A percentile compares a stretch with the other conserved stretches of the same genome.
Conservation (phyloP, 2,888 invertebrate genomes). For the Argyra leucocephala region DNA sequence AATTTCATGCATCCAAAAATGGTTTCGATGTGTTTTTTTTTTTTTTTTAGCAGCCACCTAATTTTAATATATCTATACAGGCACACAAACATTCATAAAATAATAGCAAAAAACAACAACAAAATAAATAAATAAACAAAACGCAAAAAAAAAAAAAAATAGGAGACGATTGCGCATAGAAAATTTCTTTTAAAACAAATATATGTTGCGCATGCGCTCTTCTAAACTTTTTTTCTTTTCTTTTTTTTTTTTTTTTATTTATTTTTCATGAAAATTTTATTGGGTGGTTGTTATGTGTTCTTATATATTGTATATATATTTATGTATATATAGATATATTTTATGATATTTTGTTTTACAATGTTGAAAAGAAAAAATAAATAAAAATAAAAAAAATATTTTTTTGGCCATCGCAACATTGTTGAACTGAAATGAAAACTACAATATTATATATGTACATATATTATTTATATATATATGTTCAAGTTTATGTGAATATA, state of each 20-base stretch:
- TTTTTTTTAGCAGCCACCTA: conserved; percentile 7
- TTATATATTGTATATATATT: too few relatives aligned
- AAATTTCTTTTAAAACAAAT: background rate
- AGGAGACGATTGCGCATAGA: background rate
- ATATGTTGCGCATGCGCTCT: background rate
- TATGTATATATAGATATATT: too few relatives aligned
- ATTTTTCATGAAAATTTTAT: background rate
- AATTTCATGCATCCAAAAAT: conserved; percentile 45
- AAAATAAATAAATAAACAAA: too few relatives aligned
- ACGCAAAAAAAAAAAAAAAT: too few relatives aligned
- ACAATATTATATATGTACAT: background rate
- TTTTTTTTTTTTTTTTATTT: background rate
- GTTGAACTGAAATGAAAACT: background rate
- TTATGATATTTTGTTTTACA: background rate
- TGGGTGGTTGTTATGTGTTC: background rate
- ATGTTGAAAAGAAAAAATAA: background rate
- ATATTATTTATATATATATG: background rate
- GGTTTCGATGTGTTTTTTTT: conserved; percentile 27
- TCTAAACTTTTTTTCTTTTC: background rate
- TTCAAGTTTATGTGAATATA: too few relatives aligned
- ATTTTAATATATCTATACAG: too few relatives aligned
- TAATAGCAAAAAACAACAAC: too few relatives aligned
- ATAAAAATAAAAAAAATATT: background rate
- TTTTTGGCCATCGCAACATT: background rate
- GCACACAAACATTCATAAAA: too few relatives aligned